Percentiles rank a stretch among this genome's conserved stretches.
phyloP scores from a whole-genome alignment of 2,797 vertebrate species.

The Denticeps clupeoides region DNA sequence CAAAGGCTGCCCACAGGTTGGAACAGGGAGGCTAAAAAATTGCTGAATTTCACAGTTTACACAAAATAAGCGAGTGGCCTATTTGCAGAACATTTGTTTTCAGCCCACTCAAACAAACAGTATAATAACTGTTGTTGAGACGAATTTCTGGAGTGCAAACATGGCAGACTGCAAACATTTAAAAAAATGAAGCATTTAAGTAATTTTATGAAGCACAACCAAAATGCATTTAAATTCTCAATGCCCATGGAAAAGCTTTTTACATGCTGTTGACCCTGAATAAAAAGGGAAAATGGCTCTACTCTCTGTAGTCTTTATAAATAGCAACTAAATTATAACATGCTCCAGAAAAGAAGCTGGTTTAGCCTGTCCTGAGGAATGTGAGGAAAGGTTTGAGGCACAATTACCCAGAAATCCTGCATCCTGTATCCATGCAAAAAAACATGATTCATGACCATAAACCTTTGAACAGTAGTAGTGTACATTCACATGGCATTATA shows the following conservation, averaged over 20 bases:
- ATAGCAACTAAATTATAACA: constrained; percentile 67
- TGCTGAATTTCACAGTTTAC: no score
- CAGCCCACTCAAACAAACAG: no score
- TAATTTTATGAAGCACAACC: not conserved
- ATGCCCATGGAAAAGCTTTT: not conserved
- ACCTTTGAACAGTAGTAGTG: constrained; percentile 4
- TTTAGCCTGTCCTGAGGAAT: constrained; percentile 52
- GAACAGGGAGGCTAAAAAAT: no score
- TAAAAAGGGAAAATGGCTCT: constrained; percentile 31
- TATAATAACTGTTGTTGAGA: no score
- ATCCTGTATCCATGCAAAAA: constrained; percentile 13
- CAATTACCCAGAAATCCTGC: constrained; percentile 37
- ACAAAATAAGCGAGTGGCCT: no score
- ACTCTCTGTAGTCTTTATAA: constrained; percentile 49
- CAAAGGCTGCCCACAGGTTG: no score
- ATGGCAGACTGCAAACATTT: not conserved
- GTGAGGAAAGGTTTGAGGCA: constrained; percentile 35
- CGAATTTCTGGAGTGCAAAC: no score
- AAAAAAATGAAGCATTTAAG: not conserved
- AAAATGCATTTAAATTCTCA: constrained; percentile 14
- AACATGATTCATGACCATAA: constrained; percentile 5
- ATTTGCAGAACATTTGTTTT: no score
- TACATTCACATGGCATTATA: not conserved
- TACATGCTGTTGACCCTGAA: constrained; percentile 29
- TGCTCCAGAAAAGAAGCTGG: constrained; percentile 43